Conservation (phyloP, 2,888 invertebrate species). For the Blastobasis lacticolella region DNA sequence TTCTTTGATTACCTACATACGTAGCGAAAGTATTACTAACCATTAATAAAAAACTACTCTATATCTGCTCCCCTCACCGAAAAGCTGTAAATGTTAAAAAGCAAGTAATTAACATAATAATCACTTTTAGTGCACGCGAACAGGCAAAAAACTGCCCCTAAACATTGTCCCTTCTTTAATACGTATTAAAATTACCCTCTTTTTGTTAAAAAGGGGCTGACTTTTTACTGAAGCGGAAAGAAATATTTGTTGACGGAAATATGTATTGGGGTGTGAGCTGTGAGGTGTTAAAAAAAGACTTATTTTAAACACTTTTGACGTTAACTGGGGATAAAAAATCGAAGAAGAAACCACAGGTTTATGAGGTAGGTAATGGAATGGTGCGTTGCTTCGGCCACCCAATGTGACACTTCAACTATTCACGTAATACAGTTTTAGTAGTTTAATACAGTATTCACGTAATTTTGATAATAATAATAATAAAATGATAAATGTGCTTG, state of each 20-base stretch:
- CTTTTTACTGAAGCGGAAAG: constrained; percentile 28
- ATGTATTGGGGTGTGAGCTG: constrained; percentile 10
- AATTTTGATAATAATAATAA: too few species aligned
- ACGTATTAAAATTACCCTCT: constrained; percentile 27
- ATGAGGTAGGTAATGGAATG: too few species aligned
- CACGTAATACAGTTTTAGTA: too few species aligned
- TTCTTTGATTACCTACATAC: too few species aligned
- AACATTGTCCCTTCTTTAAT: constrained; percentile 38
- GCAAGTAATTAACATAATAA: constrained; percentile 21
- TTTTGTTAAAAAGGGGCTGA: constrained; percentile 30
- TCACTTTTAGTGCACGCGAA: constrained; percentile 14
- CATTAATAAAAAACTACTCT: too few species aligned
- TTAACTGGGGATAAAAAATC: constrained; percentile 21
- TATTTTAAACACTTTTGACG: constrained; percentile 16
- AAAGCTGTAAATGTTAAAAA: constrained; percentile 4
- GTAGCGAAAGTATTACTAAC: too few species aligned
- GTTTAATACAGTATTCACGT: too few species aligned
- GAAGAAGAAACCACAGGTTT: constrained; percentile 26
- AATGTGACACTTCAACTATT: too few species aligned
- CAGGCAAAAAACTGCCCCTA: constrained; percentile 24
- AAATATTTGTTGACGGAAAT: constrained; percentile 35
- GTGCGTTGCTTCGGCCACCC: too few species aligned
- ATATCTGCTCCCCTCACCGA: neutral
- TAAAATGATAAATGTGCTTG: too few species aligned
- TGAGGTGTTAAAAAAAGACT: constrained; percentile 27